Evolutionary conservation across 1,140 invertebrate species (phyloP).

Genomic region (Apis florea): DNA sequence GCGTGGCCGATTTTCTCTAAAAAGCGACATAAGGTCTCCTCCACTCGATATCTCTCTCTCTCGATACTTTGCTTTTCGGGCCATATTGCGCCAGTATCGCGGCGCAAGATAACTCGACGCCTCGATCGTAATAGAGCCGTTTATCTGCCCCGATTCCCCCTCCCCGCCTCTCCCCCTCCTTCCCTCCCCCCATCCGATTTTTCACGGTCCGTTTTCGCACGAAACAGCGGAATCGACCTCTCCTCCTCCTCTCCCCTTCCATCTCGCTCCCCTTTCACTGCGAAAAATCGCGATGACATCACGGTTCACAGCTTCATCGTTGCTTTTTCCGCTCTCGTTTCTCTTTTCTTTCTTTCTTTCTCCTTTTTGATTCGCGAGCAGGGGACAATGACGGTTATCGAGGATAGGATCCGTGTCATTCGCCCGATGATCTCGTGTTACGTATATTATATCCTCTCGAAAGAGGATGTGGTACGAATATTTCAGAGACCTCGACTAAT

Average conservation of each 20-base stretch:
- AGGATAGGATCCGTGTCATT: slow-evolving; percentile 12
- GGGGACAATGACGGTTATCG: slow-evolving; percentile 24
- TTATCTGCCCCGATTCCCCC: slow-evolving; percentile 35
- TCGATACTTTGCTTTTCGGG: slow-evolving; percentile 38
- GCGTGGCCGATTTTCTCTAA: slow-evolving; percentile 12
- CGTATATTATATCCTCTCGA: neutral
- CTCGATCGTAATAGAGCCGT: slow-evolving; percentile 13
- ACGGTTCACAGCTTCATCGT: slow-evolving; percentile 32
- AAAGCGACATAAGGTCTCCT: slow-evolving; percentile 55
- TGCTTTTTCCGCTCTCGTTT: slow-evolving; percentile 25
- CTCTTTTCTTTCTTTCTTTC: neutral
- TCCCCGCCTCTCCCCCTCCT: neutral
- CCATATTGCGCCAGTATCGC: slow-evolving; percentile 54
- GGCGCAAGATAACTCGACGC: slow-evolving; percentile 18
- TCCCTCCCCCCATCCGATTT: slow-evolving; percentile 15
- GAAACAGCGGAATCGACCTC: slow-evolving; percentile 4
- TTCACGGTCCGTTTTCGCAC: slow-evolving; percentile 18
- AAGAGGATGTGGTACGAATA: slow-evolving; percentile 33
- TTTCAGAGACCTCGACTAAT: slow-evolving; percentile 18
- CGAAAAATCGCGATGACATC: slow-evolving; percentile 54
- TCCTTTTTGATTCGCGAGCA: neutral
- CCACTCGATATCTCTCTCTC: slow-evolving; percentile 41
- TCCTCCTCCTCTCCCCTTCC: neutral
- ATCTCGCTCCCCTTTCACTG: slow-evolving; percentile 1
- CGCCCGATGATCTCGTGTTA: slow-evolving; percentile 1